phyloP scores from a whole-genome alignment of 2,888 invertebrate species.

The Agrenia bidenticulata region DNA sequence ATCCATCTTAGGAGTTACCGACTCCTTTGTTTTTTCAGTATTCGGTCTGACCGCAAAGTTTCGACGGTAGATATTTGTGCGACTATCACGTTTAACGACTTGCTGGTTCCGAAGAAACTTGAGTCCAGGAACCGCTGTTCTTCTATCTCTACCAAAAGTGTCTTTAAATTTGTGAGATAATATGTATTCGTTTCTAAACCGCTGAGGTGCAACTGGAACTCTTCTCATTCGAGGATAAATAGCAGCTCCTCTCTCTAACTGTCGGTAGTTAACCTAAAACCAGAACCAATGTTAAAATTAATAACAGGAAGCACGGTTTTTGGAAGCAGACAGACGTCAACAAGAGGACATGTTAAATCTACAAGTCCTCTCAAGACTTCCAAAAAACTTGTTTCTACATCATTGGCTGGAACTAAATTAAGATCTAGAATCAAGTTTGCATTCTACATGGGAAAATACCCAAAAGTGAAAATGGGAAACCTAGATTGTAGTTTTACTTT shows the following conservation, averaged over 20 bases:
- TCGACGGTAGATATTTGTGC: background rate
- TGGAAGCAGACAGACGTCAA: no score
- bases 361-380: no score
- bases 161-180: slow-evolving; percentile 13
- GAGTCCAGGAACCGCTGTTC: background rate
- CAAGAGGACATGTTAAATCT: no score
- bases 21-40: background rate
- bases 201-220: slow-evolving; percentile 28
- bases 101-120: slow-evolving; percentile 7
- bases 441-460: no score
- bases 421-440: no score
- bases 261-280: slow-evolving; percentile 38
- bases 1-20: background rate
- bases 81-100: background rate
- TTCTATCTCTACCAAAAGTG: background rate
- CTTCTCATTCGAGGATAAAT: slow-evolving; percentile 36
- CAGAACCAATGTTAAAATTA: slow-evolving; percentile 11
- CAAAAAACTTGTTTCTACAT: no score
- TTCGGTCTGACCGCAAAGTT: background rate
- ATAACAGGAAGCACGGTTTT: no score
- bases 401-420: no score
- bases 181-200: slow-evolving; percentile 33
- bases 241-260: slow-evolving; percentile 37
- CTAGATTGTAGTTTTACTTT: no score
- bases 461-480: no score